Conservation (phyloP, 2,113 vertebrate genomes). For the Anarrhichthys ocellatus region DNA sequence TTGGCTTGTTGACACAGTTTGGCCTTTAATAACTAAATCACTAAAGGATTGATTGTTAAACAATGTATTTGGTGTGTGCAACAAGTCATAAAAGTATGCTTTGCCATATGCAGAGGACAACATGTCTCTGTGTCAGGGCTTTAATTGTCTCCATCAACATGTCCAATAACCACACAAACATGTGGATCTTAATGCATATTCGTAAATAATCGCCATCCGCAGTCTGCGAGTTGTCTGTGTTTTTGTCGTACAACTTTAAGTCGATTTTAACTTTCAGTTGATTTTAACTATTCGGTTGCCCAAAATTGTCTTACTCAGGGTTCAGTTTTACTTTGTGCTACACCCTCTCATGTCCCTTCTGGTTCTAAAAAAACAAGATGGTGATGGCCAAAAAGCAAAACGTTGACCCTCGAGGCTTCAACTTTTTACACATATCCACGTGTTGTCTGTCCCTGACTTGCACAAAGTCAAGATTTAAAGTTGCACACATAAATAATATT, state of each 20-base stretch:
- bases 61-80: background rate
- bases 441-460: background rate
- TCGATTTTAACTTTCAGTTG: too few species aligned
- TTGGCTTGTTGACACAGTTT: background rate
- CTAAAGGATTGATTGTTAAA: background rate
- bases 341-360: too few species aligned
- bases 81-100: background rate
- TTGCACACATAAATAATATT: background rate
- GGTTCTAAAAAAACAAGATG: too few species aligned
- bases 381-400: too few species aligned
- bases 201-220: background rate
- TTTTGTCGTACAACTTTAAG: too few species aligned
- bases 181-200: background rate
- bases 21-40: background rate
- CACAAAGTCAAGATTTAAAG: background rate
- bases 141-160: background rate
- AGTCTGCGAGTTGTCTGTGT: too few species aligned
- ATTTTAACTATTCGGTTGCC: too few species aligned
- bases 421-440: background rate
- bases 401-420: background rate
- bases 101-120: background rate
- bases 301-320: too few species aligned
- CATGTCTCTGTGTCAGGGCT: background rate
- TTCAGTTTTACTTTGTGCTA: too few species aligned
- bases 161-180: background rate